Evolutionary conservation across 2,113 vertebrate species (phyloP).

Genomic region (Seriola quinqueradiata): DNA sequence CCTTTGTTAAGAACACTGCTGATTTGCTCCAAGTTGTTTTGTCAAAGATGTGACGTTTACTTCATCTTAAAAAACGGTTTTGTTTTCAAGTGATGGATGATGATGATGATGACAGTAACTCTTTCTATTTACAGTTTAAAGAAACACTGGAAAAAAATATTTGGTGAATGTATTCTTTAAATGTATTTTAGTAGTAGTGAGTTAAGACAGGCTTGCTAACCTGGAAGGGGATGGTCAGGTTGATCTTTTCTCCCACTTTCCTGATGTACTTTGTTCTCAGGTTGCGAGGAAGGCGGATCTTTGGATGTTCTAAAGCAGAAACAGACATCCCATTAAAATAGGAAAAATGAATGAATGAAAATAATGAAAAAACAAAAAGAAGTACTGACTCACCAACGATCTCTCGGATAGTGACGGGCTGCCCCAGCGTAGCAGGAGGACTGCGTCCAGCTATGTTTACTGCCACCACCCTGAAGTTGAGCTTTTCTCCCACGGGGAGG

Average conservation of each 20-base stretch:
- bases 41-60: not conserved
- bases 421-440: constrained; percentile 81
- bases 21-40: not conserved
- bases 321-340: constrained; percentile 3
- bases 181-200: not conserved
- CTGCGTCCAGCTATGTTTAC: constrained; percentile 91
- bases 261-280: constrained; percentile 90
- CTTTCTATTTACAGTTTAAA: not conserved
- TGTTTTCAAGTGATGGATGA: not conserved
- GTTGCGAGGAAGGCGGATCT: constrained; percentile 91
- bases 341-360: not conserved
- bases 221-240: constrained; percentile 93
- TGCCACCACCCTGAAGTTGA: constrained; percentile 89
- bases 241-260: constrained; percentile 90
- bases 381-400: constrained; percentile 86
- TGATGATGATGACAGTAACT: not conserved
- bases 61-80: not conserved
- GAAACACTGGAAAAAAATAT: not conserved
- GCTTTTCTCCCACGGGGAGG: constrained; percentile 89
- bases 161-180: not conserved
- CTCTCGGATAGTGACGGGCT: constrained; percentile 91
- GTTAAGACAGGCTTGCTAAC: constrained; percentile 64
- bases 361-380: not conserved
- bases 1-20: not conserved
- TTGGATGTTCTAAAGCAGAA: constrained; percentile 87